phyloP scores from a whole-genome alignment of 1,140 invertebrate species.

The Alviniconcha marisindica region DNA sequence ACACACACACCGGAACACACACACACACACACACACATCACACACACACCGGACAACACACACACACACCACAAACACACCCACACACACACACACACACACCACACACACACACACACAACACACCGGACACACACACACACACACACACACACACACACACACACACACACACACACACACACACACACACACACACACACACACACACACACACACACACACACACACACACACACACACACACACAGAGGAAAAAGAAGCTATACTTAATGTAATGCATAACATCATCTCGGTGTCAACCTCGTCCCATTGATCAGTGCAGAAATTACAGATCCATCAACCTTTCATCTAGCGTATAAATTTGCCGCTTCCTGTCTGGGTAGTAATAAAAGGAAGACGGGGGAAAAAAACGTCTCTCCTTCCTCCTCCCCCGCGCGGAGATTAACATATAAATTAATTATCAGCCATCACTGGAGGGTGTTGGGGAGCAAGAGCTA shows the following conservation, averaged over 20 bases:
- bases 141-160: background rate
- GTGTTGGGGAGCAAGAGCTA: too few species aligned
- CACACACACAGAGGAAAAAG: background rate
- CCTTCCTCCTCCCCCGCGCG: too few species aligned
- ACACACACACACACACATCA: background rate
- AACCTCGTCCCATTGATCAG: too few species aligned
- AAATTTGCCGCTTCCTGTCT: too few species aligned
- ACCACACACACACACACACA: background rate
- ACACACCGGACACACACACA: background rate
- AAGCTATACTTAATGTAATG: too few species aligned
- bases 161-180: background rate
- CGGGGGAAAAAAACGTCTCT: too few species aligned
- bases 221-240: conserved; percentile 22
- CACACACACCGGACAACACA: background rate
- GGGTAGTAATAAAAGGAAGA: too few species aligned
- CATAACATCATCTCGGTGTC: too few species aligned
- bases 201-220: conserved; percentile 19
- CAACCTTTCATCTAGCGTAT: too few species aligned
- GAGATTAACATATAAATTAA: too few species aligned
- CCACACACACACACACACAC: background rate
- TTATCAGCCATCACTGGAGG: too few species aligned
- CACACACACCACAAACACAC: background rate
- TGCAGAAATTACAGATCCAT: too few species aligned
- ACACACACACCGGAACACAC: background rate
- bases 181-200: conserved; percentile 9